phyloP scores from a whole-genome alignment of 1,140 invertebrate genomes.

The Mylabris phalerata region DNA sequence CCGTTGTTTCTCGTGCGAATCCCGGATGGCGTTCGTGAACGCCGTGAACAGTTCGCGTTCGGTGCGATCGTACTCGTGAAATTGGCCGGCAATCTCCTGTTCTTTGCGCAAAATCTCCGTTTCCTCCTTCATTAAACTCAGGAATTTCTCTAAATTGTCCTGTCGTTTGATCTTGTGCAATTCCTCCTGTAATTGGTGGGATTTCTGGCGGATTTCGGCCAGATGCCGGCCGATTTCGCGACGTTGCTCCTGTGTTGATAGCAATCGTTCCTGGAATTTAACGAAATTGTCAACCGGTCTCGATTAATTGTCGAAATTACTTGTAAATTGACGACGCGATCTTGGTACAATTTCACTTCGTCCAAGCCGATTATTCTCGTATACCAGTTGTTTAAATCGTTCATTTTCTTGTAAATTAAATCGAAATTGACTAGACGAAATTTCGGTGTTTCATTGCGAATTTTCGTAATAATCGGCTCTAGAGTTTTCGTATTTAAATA shows the following conservation, averaged over 20 bases:
- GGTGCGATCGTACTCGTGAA: constrained; percentile 41
- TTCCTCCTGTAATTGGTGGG: constrained; percentile 36
- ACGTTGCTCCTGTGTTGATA: constrained; percentile 35
- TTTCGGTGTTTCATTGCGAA: no score
- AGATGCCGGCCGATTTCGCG: constrained; percentile 31
- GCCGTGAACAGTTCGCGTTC: constrained; percentile 58
- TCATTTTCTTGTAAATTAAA: constrained; percentile 31
- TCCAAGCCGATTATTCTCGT: constrained; percentile 43
- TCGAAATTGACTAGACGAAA: not conserved
- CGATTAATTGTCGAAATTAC: constrained; percentile 17
- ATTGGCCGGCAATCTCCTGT: constrained; percentile 25
- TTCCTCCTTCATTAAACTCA: constrained; percentile 38
- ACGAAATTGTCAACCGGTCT: not conserved
- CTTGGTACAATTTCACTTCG: constrained; percentile 44
- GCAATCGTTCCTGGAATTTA: constrained; percentile 28
- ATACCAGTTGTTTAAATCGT: constrained; percentile 43
- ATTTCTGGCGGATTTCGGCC: constrained; percentile 29
- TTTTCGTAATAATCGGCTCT: no score
- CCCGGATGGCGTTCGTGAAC: constrained; percentile 57
- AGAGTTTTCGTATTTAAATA: no score
- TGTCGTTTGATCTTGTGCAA: constrained; percentile 37
- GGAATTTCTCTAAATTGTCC: constrained; percentile 33
- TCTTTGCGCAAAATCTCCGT: constrained; percentile 35
- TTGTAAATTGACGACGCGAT: constrained; percentile 42
- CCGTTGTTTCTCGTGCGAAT: constrained; percentile 65